Base-by-base conservation (phyloP, 2,797 vertebrate genomes). In the Crenuchus spilurus region DNA sequence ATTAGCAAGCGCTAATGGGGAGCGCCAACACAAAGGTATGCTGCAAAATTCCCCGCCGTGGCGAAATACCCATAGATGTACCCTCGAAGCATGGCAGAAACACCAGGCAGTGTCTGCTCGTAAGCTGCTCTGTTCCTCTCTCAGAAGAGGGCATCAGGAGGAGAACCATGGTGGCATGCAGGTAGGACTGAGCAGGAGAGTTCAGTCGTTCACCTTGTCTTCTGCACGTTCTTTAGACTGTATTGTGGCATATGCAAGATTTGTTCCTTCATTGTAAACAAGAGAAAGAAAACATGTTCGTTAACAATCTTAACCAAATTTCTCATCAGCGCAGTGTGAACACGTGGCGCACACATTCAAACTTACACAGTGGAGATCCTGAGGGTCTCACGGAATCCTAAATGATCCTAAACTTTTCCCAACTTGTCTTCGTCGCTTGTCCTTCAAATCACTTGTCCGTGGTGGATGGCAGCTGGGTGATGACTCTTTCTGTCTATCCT, bases 401-500 rank as follows among this genome's bases (percentile, higher is more conserved):
- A 67, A 74, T 37, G 42, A 20, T 11, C 39, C 67, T 16, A 54
- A 79, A 83, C 72, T 83, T 83, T 83, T 67, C 30, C 35, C 35
- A 74, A 62, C 74, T 83, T 76, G 61, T 42, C 52, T 30, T 5
- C 41, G 16, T 26, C n/a, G 39, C 55, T 70, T 30, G 10, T 6
- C 48, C 49, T 64, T 57, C 62, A 74, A 70, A 82, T 70, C 60
- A 77, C 70, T 77, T 74, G 49, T 26, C 70, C 74, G 55, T 68
- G 44, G 64, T 72, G 33, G 63, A 75, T 80, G 78, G 57, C 81
- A 83, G 75, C 72, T 61, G 72, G 81, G 57, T 57, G 81, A 80
- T 91, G 88, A 85, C 90, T 88, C 88, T 84, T 87, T 92, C 88
- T 89, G 89, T 91, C 90, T 86, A 88, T 87, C 88, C 85, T 92